These are phyloP conservation scores for Brachionichthys hirsutus DNA, from an alignment of 2,113 vertebrate species.

Conservation along the genomic window DNA sequence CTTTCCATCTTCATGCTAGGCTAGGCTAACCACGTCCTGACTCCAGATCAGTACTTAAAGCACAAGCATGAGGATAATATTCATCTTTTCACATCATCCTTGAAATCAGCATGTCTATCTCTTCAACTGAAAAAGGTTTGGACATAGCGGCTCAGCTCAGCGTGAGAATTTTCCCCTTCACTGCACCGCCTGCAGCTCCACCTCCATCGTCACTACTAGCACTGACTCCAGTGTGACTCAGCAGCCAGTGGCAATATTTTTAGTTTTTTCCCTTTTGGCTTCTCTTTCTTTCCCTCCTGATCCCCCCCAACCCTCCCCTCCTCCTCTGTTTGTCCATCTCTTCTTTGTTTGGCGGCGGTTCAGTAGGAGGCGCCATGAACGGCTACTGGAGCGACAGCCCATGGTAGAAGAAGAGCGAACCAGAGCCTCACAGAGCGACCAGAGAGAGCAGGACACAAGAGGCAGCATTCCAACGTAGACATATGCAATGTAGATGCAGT, in stretches of 20 bases:
- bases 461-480: conserved; percentile 51
- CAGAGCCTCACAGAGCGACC: conserved; percentile 24
- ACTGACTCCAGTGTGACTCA: conserved; percentile 63
- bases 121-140: conserved; percentile 1
- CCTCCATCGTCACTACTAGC: conserved; percentile 51
- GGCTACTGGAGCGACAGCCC: conserved; percentile 83
- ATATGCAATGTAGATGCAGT: conserved; percentile 63
- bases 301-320: conserved; percentile 1
- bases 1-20: conserved; percentile 1
- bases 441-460: conserved; percentile 40
- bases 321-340: conserved; percentile 70
- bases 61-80: neutral
- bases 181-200: conserved; percentile 4
- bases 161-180: no score
- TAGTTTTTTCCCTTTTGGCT: conserved; percentile 72
- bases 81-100: neutral
- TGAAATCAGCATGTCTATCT: neutral
- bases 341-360: conserved; percentile 54
- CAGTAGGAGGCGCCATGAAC: conserved; percentile 77
- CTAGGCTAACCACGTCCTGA: neutral
- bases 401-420: conserved; percentile 72
- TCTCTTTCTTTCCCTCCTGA: conserved; percentile 64
- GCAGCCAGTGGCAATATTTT: conserved; percentile 69
- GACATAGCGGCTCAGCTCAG: no score
- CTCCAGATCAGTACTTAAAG: neutral